phyloP scores from a whole-genome alignment of 2,797 vertebrate genomes.

The Molossus molossus region DNA sequence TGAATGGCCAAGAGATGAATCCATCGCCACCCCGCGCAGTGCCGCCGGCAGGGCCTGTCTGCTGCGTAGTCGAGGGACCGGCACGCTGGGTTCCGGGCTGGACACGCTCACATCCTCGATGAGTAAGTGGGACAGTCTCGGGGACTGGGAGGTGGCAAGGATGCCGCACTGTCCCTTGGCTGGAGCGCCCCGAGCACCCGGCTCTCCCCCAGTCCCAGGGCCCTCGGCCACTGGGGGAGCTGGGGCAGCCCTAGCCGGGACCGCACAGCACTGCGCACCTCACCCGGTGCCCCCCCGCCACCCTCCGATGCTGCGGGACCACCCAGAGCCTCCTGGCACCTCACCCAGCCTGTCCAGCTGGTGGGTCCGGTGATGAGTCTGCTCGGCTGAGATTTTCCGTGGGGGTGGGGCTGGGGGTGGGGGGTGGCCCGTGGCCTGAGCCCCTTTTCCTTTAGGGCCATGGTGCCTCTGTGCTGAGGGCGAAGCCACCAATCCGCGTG shows the following conservation, averaged over 20 bases:
- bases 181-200: background rate
- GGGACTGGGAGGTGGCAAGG: conserved; percentile 64
- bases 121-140: conserved; percentile 62
- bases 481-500: background rate
- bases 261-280: no score
- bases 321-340: background rate
- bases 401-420: background rate
- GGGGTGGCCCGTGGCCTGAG: background rate
- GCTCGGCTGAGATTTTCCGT: background rate
- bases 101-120: conserved; percentile 62
- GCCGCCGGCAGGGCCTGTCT: conserved; percentile 60
- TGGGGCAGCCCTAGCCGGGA: no score
- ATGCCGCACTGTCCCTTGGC: conserved; percentile 68
- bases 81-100: conserved; percentile 68
- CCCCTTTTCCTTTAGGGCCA: background rate
- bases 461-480: background rate
- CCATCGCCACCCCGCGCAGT: conserved; percentile 43
- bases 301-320: no score
- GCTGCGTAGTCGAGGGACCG: conserved; percentile 68
- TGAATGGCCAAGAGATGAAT: conserved; percentile 66
- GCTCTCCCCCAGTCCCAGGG: rapidly evolving
- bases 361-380: no score
- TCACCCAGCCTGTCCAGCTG: background rate
- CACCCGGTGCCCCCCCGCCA: no score
- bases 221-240: no score